Conservation (phyloP, 2,888 invertebrate species). For the Anoplius nigerrimus region DNA sequence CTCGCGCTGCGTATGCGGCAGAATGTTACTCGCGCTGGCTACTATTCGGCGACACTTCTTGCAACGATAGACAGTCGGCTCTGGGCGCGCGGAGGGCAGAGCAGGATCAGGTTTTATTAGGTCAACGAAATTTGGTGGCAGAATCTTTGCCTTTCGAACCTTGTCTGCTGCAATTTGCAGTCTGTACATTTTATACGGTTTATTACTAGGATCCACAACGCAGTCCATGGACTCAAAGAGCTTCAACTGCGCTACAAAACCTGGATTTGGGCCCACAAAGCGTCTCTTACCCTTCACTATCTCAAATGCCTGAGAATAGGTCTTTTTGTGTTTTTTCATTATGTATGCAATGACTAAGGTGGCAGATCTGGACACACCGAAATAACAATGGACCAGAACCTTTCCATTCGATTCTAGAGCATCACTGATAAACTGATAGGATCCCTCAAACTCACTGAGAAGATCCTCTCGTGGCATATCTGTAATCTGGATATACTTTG, state of each 20-base stretch:
- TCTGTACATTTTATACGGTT: constrained; percentile 85
- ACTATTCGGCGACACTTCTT: constrained; percentile 87
- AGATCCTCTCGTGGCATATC: constrained; percentile 92
- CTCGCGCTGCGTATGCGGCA: constrained; percentile 81
- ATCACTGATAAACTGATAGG: constrained; percentile 85
- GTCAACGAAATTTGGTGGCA: constrained; percentile 86
- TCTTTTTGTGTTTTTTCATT: constrained; percentile 89
- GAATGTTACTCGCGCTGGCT: constrained; percentile 87
- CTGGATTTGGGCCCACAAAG: constrained; percentile 87
- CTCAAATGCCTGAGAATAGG: constrained; percentile 84
- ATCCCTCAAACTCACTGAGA: constrained; percentile 85
- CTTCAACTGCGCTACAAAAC: constrained; percentile 87
- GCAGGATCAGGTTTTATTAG: constrained; percentile 89
- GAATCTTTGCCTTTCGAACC: constrained; percentile 88
- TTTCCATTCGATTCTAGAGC: constrained; percentile 81
- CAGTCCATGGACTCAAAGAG: constrained; percentile 88
- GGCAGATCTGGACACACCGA: constrained; percentile 93
- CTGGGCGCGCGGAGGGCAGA: constrained; percentile 84
- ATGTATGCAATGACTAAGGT: constrained; percentile 90
- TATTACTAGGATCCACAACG: constrained; percentile 82
- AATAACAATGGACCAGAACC: constrained; percentile 93
- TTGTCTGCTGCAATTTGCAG: constrained; percentile 88
- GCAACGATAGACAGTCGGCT: constrained; percentile 90
- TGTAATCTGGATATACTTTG: constrained; percentile 87
- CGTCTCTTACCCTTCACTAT: constrained; percentile 83